Base-by-base conservation (phyloP, 2,888 invertebrate genomes). In the Aphelenchoides bicaudatus region DNA sequence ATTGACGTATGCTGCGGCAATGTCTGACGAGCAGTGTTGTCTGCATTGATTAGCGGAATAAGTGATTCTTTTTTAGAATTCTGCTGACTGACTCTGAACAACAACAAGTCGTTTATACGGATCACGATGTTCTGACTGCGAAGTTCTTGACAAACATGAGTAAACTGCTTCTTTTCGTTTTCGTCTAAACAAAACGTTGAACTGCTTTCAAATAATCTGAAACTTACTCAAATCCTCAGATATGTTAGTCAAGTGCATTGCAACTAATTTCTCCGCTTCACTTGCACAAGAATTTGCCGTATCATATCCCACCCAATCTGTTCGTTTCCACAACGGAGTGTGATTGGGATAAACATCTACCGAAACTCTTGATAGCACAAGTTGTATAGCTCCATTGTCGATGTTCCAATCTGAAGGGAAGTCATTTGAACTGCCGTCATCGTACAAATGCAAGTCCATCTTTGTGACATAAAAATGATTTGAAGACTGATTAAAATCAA, bases 281-380 rank as follows among this genome's bases (percentile, higher is more conserved):
- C 48, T 56, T 6, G 72, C 67, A 38, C 66, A 69, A 1, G 68
- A 58, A 55, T 74, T 77, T 3, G 68, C 65, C 13, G 63, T 55
- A 19, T 58, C 37, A 53, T 76, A 77, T 23, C 67, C 66, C 39
- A 74, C 59, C 76, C 76, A 76, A 13, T 69, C 43, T n/a, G 39
- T 58, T 37, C 74, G 61, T 48, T 71, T 69, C 2, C 68, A 87
- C 73, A 82, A 80, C 29, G 92, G 91, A 76, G 90, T 85, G 82
- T 96, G 93, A 82, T 91, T 94, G 0, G 98, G 96, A 83, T 96
- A 98, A 78, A 89, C 88, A 80, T 98, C 94, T 1, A 59, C 47
- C 4, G 79, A 75, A 34, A 84, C 69, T 78, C 88, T 88, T 65
- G 87, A 86, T 38, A 98, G 83, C 0, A 89, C 88, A 59, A 96